These are phyloP conservation scores for Ellobium chinense DNA, from an alignment of 2,888 invertebrate genomes.

Conservation along the genomic window DNA sequence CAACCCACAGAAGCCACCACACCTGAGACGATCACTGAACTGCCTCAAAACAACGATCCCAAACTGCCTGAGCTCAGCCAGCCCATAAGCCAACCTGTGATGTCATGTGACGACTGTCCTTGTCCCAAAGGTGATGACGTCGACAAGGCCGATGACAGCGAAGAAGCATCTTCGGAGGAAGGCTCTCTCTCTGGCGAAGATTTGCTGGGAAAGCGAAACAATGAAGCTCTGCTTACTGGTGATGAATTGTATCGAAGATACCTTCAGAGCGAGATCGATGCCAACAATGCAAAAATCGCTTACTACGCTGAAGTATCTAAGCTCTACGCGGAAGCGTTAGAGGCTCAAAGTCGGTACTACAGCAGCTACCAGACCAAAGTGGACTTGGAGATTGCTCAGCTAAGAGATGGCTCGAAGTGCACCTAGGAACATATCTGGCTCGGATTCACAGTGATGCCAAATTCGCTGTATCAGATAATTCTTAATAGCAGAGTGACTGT, in stretches of 20 bases:
- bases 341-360: slow-evolving; percentile 11
- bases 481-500: too few relatives aligned
- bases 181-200: neutral
- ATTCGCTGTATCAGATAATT: too few relatives aligned
- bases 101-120: neutral
- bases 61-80: too few relatives aligned
- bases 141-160: neutral
- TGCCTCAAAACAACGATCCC: too few relatives aligned
- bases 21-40: too few relatives aligned
- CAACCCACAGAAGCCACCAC: neutral
- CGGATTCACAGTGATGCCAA: too few relatives aligned
- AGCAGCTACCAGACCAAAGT: neutral
- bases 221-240: neutral
- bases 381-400: slow-evolving; percentile 26
- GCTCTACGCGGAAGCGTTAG: slow-evolving; percentile 22
- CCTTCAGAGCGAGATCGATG: slow-evolving; percentile 34
- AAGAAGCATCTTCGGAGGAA: too few relatives aligned
- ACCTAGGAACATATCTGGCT: neutral
- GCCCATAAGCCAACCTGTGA: too few relatives aligned
- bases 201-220: neutral
- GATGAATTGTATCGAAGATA: slow-evolving; percentile 16
- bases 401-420: slow-evolving; percentile 4
- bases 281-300: slow-evolving; percentile 26
- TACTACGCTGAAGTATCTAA: slow-evolving; percentile 28
- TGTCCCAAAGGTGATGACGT: neutral